Conservation (phyloP, 2,113 vertebrate species). For the Labeo catla region DNA sequence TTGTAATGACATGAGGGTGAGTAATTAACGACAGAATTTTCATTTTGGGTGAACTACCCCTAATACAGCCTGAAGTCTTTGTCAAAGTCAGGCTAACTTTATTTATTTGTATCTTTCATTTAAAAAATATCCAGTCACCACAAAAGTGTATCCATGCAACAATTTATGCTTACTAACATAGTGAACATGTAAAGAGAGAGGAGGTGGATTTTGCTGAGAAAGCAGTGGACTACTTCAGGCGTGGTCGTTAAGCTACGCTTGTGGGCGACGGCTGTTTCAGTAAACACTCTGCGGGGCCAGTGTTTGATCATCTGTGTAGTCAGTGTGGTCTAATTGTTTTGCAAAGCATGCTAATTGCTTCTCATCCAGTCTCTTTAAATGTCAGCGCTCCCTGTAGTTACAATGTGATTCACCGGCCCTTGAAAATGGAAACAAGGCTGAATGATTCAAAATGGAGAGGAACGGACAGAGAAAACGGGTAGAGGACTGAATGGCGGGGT, state of each 20-base stretch:
- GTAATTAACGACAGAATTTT: too few species aligned
- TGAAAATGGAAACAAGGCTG: conserved; percentile 53
- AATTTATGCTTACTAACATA: background rate
- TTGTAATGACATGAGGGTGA: too few species aligned
- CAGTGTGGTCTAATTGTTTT: conserved; percentile 66
- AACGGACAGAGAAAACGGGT: conserved; percentile 10
- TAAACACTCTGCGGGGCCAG: conserved; percentile 55
- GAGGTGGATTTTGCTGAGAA: conserved; percentile 48
- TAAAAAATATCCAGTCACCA: background rate
- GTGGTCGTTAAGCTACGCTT: conserved; percentile 41
- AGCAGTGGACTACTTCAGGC: conserved; percentile 41
- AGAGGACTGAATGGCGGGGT: conserved; percentile 10
- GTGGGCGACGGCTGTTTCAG: conserved; percentile 37
- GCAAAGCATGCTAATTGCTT: conserved; percentile 68
- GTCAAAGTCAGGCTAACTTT: background rate
- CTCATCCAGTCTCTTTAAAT: conserved; percentile 69
- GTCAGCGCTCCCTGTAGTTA: conserved; percentile 62
- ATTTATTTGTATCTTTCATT: background rate
- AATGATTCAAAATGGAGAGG: conserved; percentile 44
- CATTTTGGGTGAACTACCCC: too few species aligned
- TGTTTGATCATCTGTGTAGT: conserved; percentile 60
- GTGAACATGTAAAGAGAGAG: conserved; percentile 4
- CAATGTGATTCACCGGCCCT: conserved; percentile 63
- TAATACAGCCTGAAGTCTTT: too few species aligned
- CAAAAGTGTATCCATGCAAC: background rate